Conservation (phyloP, 2,113 vertebrate species). For the Ramphastos sulfuratus region DNA sequence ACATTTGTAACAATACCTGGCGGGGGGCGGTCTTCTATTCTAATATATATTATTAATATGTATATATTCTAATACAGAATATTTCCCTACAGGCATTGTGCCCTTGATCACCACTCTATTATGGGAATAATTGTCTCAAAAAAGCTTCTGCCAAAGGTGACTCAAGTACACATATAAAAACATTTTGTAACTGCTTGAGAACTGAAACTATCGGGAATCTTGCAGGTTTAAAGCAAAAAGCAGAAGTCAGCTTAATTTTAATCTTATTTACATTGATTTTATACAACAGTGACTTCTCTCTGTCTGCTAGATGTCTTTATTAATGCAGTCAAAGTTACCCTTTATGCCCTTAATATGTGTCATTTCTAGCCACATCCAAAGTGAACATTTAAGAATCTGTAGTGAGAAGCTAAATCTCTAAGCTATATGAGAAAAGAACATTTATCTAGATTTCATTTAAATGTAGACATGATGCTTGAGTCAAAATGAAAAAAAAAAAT, state of each 20-base stretch:
- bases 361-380: not conserved
- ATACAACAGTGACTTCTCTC: not conserved
- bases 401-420: not conserved
- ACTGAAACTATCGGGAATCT: slow-evolving; percentile 6
- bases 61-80: too few relatives aligned
- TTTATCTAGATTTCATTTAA: not conserved
- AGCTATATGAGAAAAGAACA: not conserved
- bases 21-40: too few relatives aligned
- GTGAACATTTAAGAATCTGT: not conserved
- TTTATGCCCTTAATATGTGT: not conserved
- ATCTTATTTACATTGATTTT: slow-evolving; percentile 38
- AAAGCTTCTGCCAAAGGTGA: not conserved
- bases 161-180: not conserved
- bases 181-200: not conserved
- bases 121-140: not conserved
- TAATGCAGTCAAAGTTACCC: not conserved
- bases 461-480: not conserved
- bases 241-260: slow-evolving; percentile 35
- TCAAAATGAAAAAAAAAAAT: not conserved
- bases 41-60: too few relatives aligned
- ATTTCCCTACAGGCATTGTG: too few relatives aligned
- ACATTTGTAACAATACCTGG: too few relatives aligned
- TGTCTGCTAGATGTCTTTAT: not conserved
- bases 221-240: slow-evolving; percentile 17
- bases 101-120: too few relatives aligned